Conservation (phyloP, 2,113 vertebrate species). For the Macheiramphus alcinus region DNA sequence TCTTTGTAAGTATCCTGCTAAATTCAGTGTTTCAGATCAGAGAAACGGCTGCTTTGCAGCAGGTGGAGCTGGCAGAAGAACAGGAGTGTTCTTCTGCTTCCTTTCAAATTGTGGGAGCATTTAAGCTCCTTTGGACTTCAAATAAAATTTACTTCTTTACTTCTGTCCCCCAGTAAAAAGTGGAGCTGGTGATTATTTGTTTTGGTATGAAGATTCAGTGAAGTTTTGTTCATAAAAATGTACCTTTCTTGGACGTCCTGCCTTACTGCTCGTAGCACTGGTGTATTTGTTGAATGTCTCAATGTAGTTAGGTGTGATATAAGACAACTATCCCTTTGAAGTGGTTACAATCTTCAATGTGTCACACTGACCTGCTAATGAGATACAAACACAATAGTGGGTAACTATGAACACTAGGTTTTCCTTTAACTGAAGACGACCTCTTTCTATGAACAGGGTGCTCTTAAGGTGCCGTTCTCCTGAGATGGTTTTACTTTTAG, state of each 20-base stretch:
- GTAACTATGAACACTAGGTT: background rate
- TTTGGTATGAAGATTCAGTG: background rate
- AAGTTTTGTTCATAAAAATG: background rate
- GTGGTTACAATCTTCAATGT: rapidly evolving
- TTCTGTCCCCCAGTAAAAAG: background rate
- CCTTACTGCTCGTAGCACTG: background rate
- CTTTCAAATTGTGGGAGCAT: background rate
- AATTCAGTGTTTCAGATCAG: background rate
- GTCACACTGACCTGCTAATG: background rate
- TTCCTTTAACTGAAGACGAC: background rate
- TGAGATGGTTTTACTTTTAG: background rate
- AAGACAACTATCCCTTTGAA: background rate
- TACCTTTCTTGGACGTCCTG: background rate
- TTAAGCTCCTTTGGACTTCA: background rate
- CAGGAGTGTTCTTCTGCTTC: background rate
- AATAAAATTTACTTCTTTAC: too few relatives aligned
- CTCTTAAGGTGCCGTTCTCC: background rate
- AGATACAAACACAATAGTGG: background rate
- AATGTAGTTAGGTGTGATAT: background rate
- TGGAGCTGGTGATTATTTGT: background rate
- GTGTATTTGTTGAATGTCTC: background rate
- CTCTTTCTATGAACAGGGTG: background rate
- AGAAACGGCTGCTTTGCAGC: background rate
- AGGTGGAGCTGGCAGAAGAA: background rate
- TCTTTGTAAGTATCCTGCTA: background rate